A percentile compares a stretch with the other conserved stretches of the same genome.
These are phyloP conservation scores for Metridium senile DNA, from an alignment of 92 coral and sea anemone species.

Conservation along the genomic window DNA sequence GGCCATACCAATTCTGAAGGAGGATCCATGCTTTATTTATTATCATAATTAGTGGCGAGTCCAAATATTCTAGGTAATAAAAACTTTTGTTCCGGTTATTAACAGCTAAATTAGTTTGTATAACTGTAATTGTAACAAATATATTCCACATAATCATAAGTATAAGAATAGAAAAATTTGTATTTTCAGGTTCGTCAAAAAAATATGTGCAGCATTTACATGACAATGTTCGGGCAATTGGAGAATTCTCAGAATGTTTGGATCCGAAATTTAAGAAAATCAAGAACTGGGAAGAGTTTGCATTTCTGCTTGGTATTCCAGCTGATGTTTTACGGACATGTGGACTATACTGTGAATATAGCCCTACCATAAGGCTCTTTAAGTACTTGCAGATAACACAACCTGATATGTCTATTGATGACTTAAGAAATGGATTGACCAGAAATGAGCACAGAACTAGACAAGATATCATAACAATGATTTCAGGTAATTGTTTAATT, in stretches of 20 bases:
- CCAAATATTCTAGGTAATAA: too few species aligned
- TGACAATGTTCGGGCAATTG: neutral
- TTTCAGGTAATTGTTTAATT: neutral
- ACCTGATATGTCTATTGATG: neutral
- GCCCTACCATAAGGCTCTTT: conserved; percentile 26
- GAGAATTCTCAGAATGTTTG: conserved; percentile 12
- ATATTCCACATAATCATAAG: too few species aligned
- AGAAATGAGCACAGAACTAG: neutral
- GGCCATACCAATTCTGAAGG: too few species aligned
- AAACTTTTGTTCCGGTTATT: too few species aligned
- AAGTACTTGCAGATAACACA: conserved; percentile 2
- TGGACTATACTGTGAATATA: neutral
- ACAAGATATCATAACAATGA: neutral
- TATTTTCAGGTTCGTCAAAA: neutral
- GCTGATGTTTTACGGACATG: neutral
- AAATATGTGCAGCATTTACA: neutral
- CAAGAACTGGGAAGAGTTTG: conserved; percentile 26
- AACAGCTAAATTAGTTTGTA: too few species aligned
- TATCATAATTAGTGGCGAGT: too few species aligned
- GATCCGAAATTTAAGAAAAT: neutral
- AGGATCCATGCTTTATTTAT: too few species aligned
- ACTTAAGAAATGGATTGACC: neutral
- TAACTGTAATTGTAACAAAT: too few species aligned
- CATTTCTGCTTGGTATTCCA: neutral
- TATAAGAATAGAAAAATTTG: too few species aligned